A percentile compares a stretch with the other conserved stretches of the same genome.
These are phyloP conservation scores for Mesitornis unicolor DNA, from an alignment of 2,113 vertebrate species.

Conservation along the genomic window DNA sequence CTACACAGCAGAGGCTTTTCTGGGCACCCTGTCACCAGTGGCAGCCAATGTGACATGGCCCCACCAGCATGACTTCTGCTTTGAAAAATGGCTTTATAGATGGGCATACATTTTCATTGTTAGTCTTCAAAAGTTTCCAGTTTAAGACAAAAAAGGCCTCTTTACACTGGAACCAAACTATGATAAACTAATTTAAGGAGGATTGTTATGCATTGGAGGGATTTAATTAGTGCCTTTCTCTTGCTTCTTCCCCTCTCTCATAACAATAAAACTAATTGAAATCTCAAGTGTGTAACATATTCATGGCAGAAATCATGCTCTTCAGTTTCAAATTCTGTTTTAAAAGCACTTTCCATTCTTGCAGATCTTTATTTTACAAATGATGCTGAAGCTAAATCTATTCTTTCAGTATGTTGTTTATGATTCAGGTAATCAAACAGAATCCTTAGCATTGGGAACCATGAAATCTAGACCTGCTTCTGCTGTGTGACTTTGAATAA, in stretches of 20 bases:
- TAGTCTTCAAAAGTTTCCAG: neutral
- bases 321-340: neutral
- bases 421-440: neutral
- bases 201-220: neutral
- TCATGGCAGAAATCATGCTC: neutral
- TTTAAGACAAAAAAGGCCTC: neutral
- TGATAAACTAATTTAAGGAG: neutral
- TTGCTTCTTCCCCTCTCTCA: neutral
- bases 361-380: neutral
- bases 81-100: neutral
- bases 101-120: neutral
- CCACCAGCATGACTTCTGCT: rapidly evolving
- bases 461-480: neutral
- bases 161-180: neutral
- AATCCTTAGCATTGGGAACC: neutral
- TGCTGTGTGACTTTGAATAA: neutral
- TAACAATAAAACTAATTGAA: constrained; percentile 34
- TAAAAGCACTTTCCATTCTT: neutral
- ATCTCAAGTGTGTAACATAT: neutral
- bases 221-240: neutral
- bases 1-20: neutral
- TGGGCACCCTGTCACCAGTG: neutral
- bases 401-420: neutral
- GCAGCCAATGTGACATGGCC: neutral
- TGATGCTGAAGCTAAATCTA: neutral